phyloP scores from a whole-genome alignment of 2,888 invertebrate genomes.

The Conomelus anceps region DNA sequence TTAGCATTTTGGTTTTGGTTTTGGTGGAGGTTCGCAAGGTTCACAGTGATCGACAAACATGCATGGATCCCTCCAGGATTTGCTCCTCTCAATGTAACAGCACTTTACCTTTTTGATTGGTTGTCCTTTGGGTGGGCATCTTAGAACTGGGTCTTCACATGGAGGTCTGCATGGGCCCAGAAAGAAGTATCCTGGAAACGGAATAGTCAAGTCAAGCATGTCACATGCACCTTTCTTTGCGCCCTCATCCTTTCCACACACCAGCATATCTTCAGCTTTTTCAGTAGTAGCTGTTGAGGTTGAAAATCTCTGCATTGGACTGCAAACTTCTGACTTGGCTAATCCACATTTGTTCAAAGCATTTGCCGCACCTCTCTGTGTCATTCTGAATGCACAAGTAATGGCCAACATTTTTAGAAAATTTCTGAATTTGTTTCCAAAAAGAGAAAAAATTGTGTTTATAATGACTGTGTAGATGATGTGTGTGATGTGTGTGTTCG shows the following conservation, averaged over 20 bases:
- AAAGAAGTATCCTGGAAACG: background rate
- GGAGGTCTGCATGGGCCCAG: no score
- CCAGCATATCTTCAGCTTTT: background rate
- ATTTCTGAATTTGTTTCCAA: background rate
- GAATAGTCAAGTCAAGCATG: background rate
- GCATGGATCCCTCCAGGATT: background rate
- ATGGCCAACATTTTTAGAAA: background rate
- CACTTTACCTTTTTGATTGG: background rate
- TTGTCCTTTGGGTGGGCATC: background rate
- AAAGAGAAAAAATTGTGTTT: background rate
- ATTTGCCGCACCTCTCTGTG: background rate
- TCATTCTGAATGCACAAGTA: background rate
- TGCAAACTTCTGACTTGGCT: background rate
- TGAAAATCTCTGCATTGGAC: background rate
- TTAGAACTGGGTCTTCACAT: background rate
- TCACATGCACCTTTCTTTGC: no score
- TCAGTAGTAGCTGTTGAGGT: background rate
- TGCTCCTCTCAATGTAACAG: background rate
- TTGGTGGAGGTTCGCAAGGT: background rate
- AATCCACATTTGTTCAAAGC: background rate
- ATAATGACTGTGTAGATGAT: background rate
- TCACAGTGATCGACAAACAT: background rate
- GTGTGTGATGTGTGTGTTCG: background rate
- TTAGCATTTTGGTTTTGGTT: background rate
- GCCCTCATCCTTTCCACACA: background rate